Conservation (phyloP, 2,797 vertebrate species). For the Hydrolagus colliei region DNA sequence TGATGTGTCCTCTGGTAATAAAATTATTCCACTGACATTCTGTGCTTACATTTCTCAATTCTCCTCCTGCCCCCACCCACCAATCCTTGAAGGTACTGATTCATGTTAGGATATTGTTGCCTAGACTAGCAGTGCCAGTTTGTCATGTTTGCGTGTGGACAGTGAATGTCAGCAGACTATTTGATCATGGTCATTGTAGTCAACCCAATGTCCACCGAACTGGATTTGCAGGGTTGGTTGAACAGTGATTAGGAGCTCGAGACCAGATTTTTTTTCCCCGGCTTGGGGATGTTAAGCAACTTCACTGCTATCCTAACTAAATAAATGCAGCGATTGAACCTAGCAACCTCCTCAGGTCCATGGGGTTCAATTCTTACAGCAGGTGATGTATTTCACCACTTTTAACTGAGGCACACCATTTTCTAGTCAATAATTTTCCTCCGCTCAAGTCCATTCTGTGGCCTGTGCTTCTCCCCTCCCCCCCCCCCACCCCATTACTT, state of each 20-base stretch:
- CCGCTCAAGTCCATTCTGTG: not conserved
- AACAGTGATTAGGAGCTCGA: not conserved
- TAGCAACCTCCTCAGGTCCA: not conserved
- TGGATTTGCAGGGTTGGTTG: not conserved
- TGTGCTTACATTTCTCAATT: slow-evolving; percentile 30
- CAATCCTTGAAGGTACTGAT: not conserved
- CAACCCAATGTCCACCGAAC: too few species aligned
- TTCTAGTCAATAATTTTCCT: not conserved
- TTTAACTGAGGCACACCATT: not conserved
- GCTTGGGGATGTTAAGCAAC: not conserved
- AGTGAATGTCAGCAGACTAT: too few species aligned
- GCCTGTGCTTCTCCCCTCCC: not conserved
- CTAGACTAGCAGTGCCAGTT: not conserved
- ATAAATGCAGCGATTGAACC: not conserved
- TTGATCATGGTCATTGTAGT: too few species aligned
- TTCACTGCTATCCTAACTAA: not conserved
- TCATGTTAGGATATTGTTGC: not conserved
- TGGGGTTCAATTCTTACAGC: not conserved
- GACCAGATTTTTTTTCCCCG: not conserved
- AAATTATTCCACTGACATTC: slow-evolving; percentile 28
- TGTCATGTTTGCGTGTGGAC: too few species aligned
- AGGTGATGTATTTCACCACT: not conserved
- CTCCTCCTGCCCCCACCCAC: not conserved
- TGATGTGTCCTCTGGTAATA: slow-evolving; percentile 28
- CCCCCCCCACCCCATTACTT: not conserved